Base-by-base conservation (phyloP, 2,113 vertebrate genomes). In the Cathartes aura region DNA sequence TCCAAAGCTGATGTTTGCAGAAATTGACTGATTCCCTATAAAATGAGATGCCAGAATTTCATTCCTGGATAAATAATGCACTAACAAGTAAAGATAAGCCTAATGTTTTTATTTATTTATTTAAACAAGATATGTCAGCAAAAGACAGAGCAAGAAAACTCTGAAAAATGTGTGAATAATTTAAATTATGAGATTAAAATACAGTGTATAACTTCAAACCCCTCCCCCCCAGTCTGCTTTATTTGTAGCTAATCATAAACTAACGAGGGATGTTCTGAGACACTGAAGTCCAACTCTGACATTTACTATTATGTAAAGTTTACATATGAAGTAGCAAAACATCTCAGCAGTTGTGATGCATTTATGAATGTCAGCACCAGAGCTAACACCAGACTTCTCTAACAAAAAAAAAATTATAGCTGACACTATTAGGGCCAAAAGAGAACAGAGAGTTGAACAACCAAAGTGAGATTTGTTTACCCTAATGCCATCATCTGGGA, bases 351-450 rank as follows among this genome's bases (percentile, higher is more conserved):
- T n/a, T 84, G n/a, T 43, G 27, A 48, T 11, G 26, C 19, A 13
- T 36, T 82, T 71, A 50, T 40, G 43, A 82, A 56, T 27, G 5
- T 16, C 22, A 62, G 2, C 15, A 70, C 11, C 32, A 73, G 42
- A 80, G 18, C 2, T 53, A 83, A 96, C 88, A 93, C 29, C n/a
- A 59, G 6, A 3, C 19, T 50, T 43, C 26, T 48, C 5, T 6
- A 23, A 43, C 70, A 53, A 11, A n/a, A 45, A 52, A 48, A 26
- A 9, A 3, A 6, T 8, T 50, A 12, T 5, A 40, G 3, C 9
- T 66, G 36, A 42, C 2, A 0, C 2, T 50, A 2, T 71, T 45
- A 47, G 1, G 18, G 12, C 6, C 8, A 34, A 62, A 12, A 52
- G 20, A 79, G 2, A 59, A 30, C 22, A 63, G 2, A 30, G 5